Conservation (phyloP, 1,140 invertebrate species). For the Epicauta chinensis region DNA sequence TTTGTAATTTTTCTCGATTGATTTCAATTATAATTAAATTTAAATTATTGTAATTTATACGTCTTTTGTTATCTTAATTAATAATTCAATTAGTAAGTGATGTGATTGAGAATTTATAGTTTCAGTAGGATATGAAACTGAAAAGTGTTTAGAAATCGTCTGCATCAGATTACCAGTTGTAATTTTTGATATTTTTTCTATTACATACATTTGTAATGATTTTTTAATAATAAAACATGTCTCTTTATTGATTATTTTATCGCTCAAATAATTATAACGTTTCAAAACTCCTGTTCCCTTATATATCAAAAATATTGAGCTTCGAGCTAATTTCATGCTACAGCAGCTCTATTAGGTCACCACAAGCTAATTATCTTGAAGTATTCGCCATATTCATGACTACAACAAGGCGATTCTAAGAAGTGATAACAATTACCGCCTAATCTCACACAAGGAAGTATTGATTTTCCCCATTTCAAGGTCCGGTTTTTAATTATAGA, state of each 20-base stretch:
- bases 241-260: not conserved
- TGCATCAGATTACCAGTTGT: slow-evolving; percentile 19
- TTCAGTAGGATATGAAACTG: slow-evolving; percentile 10
- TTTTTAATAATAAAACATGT: not conserved
- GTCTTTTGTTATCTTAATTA: not conserved
- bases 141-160: slow-evolving; percentile 16
- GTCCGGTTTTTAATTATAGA: no score
- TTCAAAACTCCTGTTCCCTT: no score
- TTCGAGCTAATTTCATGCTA: no score
- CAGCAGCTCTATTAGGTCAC: no score
- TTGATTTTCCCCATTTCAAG: no score
- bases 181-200: not conserved
- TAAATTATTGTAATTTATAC: not conserved
- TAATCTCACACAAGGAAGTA: no score
- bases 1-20: not conserved
- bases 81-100: not conserved
- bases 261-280: no score
- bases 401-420: no score
- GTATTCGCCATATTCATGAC: no score
- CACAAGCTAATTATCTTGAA: no score
- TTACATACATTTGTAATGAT: not conserved
- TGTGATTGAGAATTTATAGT: not conserved
- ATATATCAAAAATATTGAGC: no score
- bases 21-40: not conserved
- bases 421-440: no score